These are phyloP conservation scores for Corythoichthys intestinalis DNA, from an alignment of 2,113 vertebrate species.

Conservation along the genomic window DNA sequence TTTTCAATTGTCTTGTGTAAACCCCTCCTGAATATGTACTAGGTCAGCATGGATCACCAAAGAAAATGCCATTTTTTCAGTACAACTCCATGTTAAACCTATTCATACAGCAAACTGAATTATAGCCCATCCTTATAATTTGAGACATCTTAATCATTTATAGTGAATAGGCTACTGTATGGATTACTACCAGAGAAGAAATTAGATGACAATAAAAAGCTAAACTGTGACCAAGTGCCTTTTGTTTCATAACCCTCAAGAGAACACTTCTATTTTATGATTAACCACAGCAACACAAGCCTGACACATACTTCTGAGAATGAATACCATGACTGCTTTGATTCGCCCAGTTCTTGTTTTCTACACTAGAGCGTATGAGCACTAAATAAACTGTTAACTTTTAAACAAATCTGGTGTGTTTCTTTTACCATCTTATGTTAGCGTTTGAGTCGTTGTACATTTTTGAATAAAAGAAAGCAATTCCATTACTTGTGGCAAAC, in stretches of 20 bases:
- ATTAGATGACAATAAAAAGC: conserved; percentile 1
- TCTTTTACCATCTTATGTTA: neutral
- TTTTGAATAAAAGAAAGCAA: conserved; percentile 13
- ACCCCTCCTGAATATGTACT: neutral
- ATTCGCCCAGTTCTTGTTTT: conserved; percentile 31
- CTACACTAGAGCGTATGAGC: conserved; percentile 21
- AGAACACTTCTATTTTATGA: conserved; percentile 12
- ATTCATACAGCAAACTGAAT: neutral
- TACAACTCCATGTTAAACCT: neutral
- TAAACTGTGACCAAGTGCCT: neutral
- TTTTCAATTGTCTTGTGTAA: neutral
- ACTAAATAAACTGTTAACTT: conserved; percentile 47
- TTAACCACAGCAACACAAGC: conserved; percentile 1
- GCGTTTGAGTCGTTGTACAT: conserved; percentile 3
- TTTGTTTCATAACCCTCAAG: conserved; percentile 14
- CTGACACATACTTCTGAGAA: conserved; percentile 7
- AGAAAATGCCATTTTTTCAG: neutral
- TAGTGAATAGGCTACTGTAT: neutral
- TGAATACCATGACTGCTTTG: conserved; percentile 37
- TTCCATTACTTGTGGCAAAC: neutral
- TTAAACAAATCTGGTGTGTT: conserved; percentile 28
- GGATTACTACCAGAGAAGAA: conserved; percentile 10
- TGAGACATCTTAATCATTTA: conserved; percentile 9
- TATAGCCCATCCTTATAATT: neutral
- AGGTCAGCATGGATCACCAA: neutral